These are phyloP conservation scores for Acanthornis magna DNA, from an alignment of 2,797 vertebrate genomes.

Conservation along the genomic window DNA sequence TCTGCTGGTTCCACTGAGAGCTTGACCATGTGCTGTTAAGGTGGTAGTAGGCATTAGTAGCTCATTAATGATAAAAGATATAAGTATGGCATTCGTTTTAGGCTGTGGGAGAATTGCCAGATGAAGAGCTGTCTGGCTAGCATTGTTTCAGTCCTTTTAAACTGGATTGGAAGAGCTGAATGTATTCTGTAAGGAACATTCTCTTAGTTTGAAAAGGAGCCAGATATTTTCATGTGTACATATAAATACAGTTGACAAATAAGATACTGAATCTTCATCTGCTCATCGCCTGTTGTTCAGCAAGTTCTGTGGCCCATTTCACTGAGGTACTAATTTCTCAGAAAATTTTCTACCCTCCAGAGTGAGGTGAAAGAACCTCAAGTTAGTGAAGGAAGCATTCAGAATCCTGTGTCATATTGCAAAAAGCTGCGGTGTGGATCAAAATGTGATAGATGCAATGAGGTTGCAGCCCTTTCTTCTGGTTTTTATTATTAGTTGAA, in stretches of 20 bases:
- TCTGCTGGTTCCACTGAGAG: background rate
- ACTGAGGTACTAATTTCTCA: background rate
- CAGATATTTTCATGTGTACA: background rate
- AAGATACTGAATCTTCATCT: background rate
- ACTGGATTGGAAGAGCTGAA: background rate
- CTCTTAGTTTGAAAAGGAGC: background rate
- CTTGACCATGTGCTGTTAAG: background rate
- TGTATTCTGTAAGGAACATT: background rate
- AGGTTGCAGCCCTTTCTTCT: background rate
- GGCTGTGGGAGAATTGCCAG: background rate
- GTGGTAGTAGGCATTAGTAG: background rate
- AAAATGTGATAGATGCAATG: background rate
- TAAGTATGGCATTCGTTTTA: background rate
- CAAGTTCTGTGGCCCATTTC: background rate
- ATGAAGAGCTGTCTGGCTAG: background rate
- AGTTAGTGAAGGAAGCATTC: background rate
- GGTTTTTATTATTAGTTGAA: background rate
- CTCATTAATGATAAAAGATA: background rate
- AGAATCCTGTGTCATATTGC: background rate
- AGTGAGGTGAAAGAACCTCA: background rate
- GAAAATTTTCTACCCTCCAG: background rate
- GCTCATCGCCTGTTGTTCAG: background rate
- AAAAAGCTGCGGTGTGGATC: background rate
- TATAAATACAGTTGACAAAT: background rate
- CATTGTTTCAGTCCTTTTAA: background rate